A percentile compares a stretch with the other conserved stretches of the same genome.
Conservation (phyloP, 2,797 vertebrate species). For the Neopelma chrysocephalum region DNA sequence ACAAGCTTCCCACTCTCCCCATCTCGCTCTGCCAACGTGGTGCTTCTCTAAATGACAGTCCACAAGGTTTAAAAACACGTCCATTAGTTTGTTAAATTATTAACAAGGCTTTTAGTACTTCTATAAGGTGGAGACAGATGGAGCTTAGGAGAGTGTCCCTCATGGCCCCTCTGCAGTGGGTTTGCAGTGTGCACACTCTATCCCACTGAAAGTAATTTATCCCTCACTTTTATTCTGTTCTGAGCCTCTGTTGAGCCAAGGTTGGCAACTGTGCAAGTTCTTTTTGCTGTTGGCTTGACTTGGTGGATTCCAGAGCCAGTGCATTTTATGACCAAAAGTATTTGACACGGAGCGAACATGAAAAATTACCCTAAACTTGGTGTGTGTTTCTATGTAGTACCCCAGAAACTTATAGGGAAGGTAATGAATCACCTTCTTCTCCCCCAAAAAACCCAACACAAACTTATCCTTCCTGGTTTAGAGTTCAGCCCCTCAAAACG, state of each 20-base stretch:
- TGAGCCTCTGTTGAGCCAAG: not conserved
- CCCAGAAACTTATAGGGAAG: not conserved
- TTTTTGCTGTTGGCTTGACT: not conserved
- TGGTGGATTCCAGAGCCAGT: not conserved
- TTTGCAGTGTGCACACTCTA: not conserved
- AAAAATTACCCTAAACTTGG: not conserved
- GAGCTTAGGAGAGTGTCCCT: not conserved
- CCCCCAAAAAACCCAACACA: not conserved
- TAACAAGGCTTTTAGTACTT: constrained; percentile 71
- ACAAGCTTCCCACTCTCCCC: not conserved
- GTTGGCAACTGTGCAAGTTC: not conserved
- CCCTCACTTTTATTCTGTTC: not conserved
- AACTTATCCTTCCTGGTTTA: not conserved
- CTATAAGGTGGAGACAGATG: constrained; percentile 26
- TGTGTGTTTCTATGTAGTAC: no score
- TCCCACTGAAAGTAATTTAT: constrained; percentile 5
- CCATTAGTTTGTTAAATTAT: constrained; percentile 72
- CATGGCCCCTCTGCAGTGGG: not conserved
- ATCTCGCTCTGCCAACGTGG: not conserved
- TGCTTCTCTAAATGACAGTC: not conserved
- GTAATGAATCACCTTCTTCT: not conserved
- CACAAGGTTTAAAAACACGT: constrained; percentile 35
- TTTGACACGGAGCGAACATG: not conserved
- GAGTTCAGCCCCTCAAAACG: not conserved
- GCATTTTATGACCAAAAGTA: not conserved